Evolutionary conservation across 2,113 vertebrate species (phyloP), one percentile per base, ranked within the genome.

Genomic region (Gadus macrocephalus): DNA sequence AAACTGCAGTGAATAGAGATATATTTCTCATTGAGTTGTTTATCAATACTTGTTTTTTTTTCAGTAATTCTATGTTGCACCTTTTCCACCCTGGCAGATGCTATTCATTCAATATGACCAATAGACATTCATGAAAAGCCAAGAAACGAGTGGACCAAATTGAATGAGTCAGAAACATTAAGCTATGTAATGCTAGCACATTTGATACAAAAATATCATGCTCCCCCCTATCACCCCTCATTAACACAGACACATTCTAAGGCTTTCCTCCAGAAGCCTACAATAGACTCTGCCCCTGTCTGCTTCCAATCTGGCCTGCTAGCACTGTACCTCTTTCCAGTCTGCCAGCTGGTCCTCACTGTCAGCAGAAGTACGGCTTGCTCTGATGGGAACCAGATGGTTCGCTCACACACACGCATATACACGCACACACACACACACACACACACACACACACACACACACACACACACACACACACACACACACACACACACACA

Each of bases 301-400:
- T 78, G 79, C 72, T 64, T 70, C 81, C 75, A 77, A 16, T 81
- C 76, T 62, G 42, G 66, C 42, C 42, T 49, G 42, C 42, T 65
- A 68, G 76, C 77, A 69, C 67, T 67, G 68, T 27, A 35, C 61
- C 56, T 67, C 65, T 78, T 80, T 85, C 82, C 82, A 77, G 56
- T 74, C 78, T 63, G 67, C 78, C 88, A 91, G 85, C 87, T 87
- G 89, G 84, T 71, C 66, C 69, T 58, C 66, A 75, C 74, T 78
- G 76, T 86, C 82, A 80, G 76, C 75, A 72, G 64, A 73, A 76
- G 83, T 67, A 61, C 31, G 0, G 4, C 67, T 69, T 59, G 20
- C 27, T 58, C 70, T 84, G 78, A 81, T 81, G 74, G 81, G 15
- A 62, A 62, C 81, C 86, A 88, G 86, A 89, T 86, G 83, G 71